Base-by-base conservation (phyloP, 2,113 vertebrate genomes). In the Passer montanus region DNA sequence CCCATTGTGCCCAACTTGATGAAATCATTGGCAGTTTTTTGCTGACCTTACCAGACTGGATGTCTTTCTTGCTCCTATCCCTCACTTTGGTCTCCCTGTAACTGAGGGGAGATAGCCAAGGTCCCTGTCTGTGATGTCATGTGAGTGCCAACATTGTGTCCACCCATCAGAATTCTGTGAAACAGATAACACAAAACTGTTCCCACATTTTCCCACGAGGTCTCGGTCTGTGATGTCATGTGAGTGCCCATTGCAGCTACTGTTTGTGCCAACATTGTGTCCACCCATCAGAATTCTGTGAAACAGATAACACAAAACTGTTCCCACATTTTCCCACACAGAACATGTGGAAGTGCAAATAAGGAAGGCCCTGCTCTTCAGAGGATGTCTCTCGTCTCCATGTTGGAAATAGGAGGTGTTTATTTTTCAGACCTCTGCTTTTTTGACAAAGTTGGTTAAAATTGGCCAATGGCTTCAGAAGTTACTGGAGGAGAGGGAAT, bases 401-500 rank as follows among this genome's bases (percentile, higher is more conserved):
- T 1, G 0, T 84, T 77, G 74, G 76, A 80, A 93, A 83, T 55
- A 55, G 47, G 63, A 90, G 9, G 43, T 52, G 37, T 84, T 77
- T 85, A 53, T 83, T 94, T 85, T 58, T 88, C 49, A 60, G 72
- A 87, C 50, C 43, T 92, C 39, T 88, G 47, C 44, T 89, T 95
- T 89, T 90, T 86, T 94, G 83, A 84, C 63, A 90, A 52, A 37
- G 66, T 78, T 91, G 86, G 68, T 78, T 92, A 86, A 89, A 95
- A 92, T 90, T 90, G 69, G 80, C 80, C 89, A 92, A 37, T 75
- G 64, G 41, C 73, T 96, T 87, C 56, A 89, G 60, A 88, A 94
- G 64, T 97, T 96, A 93, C 69, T 94, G 91, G 95, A 92, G 91
- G 72, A 97, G 80, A 91, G 93, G 96, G 91, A 95, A 92, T 90